Conservation (phyloP, 2,888 invertebrate genomes). For the Melipona beecheii region DNA sequence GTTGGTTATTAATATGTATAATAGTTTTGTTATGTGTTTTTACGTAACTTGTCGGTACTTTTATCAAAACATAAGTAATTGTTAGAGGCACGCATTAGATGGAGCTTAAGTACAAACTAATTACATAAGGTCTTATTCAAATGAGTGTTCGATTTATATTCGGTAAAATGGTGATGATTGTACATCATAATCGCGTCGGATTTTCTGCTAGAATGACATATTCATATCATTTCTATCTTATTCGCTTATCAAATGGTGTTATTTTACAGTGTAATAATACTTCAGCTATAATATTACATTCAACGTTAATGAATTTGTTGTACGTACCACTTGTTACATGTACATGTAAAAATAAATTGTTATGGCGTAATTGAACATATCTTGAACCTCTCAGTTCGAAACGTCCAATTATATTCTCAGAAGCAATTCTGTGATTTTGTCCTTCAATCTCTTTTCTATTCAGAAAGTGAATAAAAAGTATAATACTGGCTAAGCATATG, state of each 20-base stretch:
- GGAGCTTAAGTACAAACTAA: background rate
- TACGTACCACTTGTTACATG: too few species aligned
- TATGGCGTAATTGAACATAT: background rate
- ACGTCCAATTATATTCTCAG: conserved; percentile 1
- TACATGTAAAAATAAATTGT: background rate
- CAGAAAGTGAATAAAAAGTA: background rate
- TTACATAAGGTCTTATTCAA: conserved; percentile 4
- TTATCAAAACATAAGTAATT: background rate
- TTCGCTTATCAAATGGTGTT: background rate
- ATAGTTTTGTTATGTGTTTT: conserved; percentile 25
- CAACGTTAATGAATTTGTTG: background rate
- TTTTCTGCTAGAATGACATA: conserved; percentile 2
- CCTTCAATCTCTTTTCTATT: background rate
- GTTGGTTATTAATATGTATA: background rate
- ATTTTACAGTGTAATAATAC: conserved; percentile 3
- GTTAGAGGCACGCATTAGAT: background rate
- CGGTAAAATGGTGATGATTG: background rate
- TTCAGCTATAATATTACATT: conserved; percentile 10
- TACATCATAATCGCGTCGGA: background rate
- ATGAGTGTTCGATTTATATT: conserved; percentile 17
- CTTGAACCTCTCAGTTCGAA: background rate
- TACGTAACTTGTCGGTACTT: background rate
- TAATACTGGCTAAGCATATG: background rate
- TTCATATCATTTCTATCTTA: background rate
- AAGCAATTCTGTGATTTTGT: background rate